Evolutionary conservation across 1,140 invertebrate species (phyloP).

Genomic region (Trinorchestia longiramus): DNA sequence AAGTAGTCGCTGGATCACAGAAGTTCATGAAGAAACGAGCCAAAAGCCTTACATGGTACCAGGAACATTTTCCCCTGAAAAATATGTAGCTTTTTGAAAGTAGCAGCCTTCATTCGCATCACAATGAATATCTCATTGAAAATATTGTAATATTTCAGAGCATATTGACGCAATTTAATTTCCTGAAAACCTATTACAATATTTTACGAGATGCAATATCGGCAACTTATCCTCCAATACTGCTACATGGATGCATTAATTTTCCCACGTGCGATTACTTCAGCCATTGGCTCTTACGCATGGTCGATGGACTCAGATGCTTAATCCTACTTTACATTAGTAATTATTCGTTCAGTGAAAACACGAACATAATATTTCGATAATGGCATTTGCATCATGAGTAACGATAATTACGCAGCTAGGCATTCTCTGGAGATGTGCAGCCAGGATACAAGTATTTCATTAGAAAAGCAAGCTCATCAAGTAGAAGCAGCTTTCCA

Average conservation of each 20-base stretch:
- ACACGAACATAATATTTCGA: neutral
- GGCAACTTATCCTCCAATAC: neutral
- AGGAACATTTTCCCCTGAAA: neutral
- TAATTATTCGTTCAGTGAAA: neutral
- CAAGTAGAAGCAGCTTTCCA: neutral
- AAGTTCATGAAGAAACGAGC: neutral
- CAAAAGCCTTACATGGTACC: neutral
- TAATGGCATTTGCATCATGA: neutral
- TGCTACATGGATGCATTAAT: neutral
- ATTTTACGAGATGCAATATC: neutral
- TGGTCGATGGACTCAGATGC: neutral
- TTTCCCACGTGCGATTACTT: neutral
- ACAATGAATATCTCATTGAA: neutral
- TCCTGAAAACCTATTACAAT: neutral
- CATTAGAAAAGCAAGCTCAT: neutral
- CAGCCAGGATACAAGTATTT: neutral
- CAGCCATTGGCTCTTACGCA: neutral
- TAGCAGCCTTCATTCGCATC: neutral
- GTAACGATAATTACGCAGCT: neutral
- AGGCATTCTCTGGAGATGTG: neutral
- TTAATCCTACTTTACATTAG: neutral
- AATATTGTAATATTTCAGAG: neutral
- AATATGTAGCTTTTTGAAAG: neutral
- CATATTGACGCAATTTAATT: neutral
- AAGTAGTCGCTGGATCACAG: neutral